Evolutionary conservation across 2,888 invertebrate genomes (phyloP).

Genomic region (Bugula neritina): DNA sequence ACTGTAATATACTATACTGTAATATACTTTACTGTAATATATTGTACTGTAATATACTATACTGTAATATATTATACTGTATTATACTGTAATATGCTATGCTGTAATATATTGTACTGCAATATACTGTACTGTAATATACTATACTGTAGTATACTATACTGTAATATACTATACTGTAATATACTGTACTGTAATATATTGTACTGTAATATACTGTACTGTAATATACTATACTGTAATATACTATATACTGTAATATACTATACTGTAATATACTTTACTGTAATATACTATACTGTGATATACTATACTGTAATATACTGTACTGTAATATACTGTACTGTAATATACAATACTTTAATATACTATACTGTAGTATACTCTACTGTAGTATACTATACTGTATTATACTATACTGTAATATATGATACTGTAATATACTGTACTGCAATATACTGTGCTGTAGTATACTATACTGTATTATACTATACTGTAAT

Average conservation of each 20-base stretch:
- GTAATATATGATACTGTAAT: background rate
- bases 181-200: background rate
- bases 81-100: background rate
- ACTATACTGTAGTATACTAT: background rate
- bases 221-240: background rate
- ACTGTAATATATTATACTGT: too few species aligned
- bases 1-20: background rate
- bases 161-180: conserved; percentile 57
- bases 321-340: too few species aligned
- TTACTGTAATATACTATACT: background rate
- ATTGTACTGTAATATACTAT: conserved; percentile 57
- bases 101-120: background rate
- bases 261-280: conserved; percentile 57
- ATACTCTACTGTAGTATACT: too few species aligned
- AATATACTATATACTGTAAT: background rate
- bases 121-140: background rate
- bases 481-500: background rate
- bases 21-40: background rate
- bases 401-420: background rate
- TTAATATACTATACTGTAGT: background rate
- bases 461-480: background rate
- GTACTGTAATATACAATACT: background rate
- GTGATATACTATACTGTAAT: too few species aligned
- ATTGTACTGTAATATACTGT: background rate
- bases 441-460: too few species aligned